Evolutionary conservation across 2,888 invertebrate species (phyloP).

Genomic region (Nineta flava): DNA sequence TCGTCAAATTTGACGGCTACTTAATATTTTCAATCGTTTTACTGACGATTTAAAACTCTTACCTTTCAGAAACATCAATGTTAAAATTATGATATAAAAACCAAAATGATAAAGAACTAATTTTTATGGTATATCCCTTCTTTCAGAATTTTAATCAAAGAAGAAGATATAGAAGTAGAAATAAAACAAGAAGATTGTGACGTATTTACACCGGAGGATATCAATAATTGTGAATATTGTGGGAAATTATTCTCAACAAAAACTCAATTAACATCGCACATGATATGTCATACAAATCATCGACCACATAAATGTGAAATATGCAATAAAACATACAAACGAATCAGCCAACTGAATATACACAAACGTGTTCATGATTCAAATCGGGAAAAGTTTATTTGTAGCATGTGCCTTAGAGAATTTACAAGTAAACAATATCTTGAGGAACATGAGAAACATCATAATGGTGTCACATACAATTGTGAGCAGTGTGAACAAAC

Average conservation of each 20-base stretch:
- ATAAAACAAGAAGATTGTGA: too few species aligned
- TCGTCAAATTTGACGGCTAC: too few species aligned
- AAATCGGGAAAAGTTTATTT: constrained; percentile 17
- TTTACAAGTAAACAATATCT: constrained; percentile 26
- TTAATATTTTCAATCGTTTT: too few species aligned
- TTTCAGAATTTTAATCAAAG: too few species aligned
- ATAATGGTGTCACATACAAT: constrained; percentile 14
- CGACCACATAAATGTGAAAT: constrained; percentile 8
- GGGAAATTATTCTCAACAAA: neutral
- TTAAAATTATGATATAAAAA: too few species aligned
- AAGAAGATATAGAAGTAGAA: too few species aligned
- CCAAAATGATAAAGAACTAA: too few species aligned
- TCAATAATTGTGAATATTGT: neutral
- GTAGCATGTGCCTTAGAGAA: too few species aligned
- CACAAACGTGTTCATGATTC: constrained; percentile 20
- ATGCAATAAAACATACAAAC: constrained; percentile 11
- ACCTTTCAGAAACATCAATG: too few species aligned
- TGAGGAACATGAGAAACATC: constrained; percentile 24
- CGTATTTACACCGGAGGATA: too few species aligned
- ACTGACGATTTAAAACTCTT: too few species aligned
- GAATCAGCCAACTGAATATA: constrained; percentile 6
- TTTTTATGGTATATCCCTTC: too few species aligned
- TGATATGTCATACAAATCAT: neutral
- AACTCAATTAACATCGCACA: neutral
- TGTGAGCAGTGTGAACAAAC: neutral